Base-by-base conservation (phyloP, 2,888 invertebrate species). In the Ornithoptera alexandrae region DNA sequence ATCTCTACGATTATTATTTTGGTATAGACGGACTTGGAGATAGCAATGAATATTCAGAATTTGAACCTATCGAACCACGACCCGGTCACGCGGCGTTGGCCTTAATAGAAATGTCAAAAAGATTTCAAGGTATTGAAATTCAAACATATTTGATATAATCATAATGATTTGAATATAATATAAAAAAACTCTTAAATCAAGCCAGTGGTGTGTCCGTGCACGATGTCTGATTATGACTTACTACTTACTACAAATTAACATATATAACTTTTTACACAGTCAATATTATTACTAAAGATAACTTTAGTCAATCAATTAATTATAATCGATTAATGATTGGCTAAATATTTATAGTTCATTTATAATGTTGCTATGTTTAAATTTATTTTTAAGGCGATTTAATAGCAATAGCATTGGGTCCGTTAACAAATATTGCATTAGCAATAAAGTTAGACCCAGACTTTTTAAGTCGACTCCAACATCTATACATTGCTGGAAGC, bases 401-500 rank as follows among this genome's bases (percentile, higher is more conserved):
- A 12, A 92, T 93, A 0, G 72, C 96, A 12, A 86, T 96, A 24
- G 93, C 94, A 59, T 79, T 97, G 22, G 97, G 95, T 0, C 95
- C 97, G 0, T 81, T 97, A 50, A 97, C 97, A 0, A 97, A 97
- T 78, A 88, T 97, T 71, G 97, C 97, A 0, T 80, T 97, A 71
- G 95, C 96, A 8, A 91, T 95, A 12, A 93, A 94, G 79, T 84
- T 96, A 76, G 96, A 95, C 77, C 93, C 95, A 0, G 82, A 93
- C 1, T 95, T 97, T 78, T 85, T 94, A 0, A 74, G 87, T 18
- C 92, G 94, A 74, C 85, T 97, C 0, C 94, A 94, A 72, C 94
- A 95, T 39, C 84, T 97, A 12, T 95, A 93, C 80, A 93, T 97
- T 4, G 97, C 97, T 93, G 97, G 96, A 22, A 97, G 97, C 65